Evolutionary conservation across 2,113 vertebrate genomes (phyloP).

Genomic region (Columba livia): DNA sequence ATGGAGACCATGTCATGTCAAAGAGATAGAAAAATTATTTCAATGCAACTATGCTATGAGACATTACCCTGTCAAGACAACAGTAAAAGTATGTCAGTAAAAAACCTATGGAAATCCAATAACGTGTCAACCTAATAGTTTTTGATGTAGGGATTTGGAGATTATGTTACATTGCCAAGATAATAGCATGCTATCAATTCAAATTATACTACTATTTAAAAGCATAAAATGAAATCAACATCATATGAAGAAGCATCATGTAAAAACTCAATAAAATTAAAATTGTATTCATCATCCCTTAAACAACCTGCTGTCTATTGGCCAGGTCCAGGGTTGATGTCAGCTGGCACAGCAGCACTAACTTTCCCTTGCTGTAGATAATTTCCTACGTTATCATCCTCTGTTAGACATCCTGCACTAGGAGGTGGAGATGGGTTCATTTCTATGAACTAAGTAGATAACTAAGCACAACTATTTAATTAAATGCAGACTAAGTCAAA

Average conservation of each 20-base stretch:
- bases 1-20: background rate
- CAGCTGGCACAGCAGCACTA: background rate
- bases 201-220: constrained; percentile 1
- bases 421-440: background rate
- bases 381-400: background rate
- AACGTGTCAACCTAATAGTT: background rate
- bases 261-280: background rate
- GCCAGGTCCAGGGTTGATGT: background rate
- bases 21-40: constrained; percentile 26
- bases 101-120: background rate
- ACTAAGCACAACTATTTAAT: background rate
- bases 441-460: background rate
- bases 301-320: background rate
- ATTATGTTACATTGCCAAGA: background rate
- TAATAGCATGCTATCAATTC: background rate
- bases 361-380: background rate
- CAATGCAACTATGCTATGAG: background rate
- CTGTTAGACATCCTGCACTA: background rate
- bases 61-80: background rate
- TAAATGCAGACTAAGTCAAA: background rate
- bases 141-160: background rate
- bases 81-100: background rate
- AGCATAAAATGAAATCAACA: background rate
- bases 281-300: background rate
- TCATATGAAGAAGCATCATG: background rate